A percentile compares a stretch with the other conserved stretches of the same genome.
Conservation (phyloP, 1,140 invertebrate species). For the Pachypeltis micranthus region DNA sequence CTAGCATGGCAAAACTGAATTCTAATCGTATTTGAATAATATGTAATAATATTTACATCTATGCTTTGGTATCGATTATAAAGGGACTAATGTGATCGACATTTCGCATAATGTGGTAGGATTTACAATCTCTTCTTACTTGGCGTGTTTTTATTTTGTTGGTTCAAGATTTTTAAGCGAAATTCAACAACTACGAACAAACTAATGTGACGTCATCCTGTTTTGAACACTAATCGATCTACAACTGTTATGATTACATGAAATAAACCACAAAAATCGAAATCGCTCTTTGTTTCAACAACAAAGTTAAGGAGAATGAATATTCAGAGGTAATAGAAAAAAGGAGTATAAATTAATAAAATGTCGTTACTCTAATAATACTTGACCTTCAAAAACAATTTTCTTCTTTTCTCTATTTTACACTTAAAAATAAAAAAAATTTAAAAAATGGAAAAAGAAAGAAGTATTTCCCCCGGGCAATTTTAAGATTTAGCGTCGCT, state of each 20-base stretch:
- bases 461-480: background rate
- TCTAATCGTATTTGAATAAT: background rate
- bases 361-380: background rate
- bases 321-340: background rate
- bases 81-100: background rate
- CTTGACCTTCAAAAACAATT: background rate
- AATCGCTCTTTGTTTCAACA: background rate
- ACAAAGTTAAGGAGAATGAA: background rate
- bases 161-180: background rate
- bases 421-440: background rate
- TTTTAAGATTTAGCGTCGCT: background rate
- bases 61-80: constrained; percentile 6
- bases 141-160: background rate
- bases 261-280: background rate
- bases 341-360: background rate
- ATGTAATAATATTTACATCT: background rate
- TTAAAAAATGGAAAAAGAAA: background rate
- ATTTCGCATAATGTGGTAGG: background rate
- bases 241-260: background rate
- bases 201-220: background rate
- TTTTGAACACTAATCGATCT: background rate
- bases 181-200: background rate
- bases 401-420: background rate
- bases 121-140: background rate
- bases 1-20: background rate